Conservation (phyloP, 2,113 vertebrate species). For the Neoarius graeffei region DNA sequence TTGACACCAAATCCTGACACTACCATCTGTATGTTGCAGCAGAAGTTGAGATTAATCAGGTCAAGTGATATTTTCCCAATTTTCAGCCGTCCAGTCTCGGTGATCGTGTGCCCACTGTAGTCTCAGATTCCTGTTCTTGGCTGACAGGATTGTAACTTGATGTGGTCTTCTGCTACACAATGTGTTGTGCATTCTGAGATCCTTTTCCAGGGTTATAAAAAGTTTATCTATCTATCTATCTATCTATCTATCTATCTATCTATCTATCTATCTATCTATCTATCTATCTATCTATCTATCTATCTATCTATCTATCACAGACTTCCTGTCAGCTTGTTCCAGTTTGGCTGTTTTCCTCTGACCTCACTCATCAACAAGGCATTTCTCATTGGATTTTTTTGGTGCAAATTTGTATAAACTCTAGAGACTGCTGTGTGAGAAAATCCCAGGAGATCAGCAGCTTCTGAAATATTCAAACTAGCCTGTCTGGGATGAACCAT, state of each 20-base stretch:
- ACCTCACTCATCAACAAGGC: not conserved
- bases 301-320: not conserved
- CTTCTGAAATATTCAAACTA: not conserved
- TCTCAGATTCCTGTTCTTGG: not conserved
- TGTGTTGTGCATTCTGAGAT: not conserved
- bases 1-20: slow-evolving; percentile 5
- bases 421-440: not conserved
- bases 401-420: not conserved
- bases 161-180: not conserved
- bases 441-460: not conserved
- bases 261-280: too few species aligned
- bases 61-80: not conserved
- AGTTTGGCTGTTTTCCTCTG: not conserved
- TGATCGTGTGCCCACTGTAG: not conserved
- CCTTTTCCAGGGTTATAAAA: not conserved
- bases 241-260: too few species aligned
- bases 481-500: not conserved
- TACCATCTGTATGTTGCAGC: not conserved
- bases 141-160: not conserved
- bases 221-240: too few species aligned
- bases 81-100: not conserved
- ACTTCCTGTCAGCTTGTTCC: not conserved
- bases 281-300: too few species aligned
- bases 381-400: not conserved
- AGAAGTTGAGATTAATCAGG: not conserved